Conservation (phyloP, 1,140 invertebrate species). For the Lethocerus indicus region DNA sequence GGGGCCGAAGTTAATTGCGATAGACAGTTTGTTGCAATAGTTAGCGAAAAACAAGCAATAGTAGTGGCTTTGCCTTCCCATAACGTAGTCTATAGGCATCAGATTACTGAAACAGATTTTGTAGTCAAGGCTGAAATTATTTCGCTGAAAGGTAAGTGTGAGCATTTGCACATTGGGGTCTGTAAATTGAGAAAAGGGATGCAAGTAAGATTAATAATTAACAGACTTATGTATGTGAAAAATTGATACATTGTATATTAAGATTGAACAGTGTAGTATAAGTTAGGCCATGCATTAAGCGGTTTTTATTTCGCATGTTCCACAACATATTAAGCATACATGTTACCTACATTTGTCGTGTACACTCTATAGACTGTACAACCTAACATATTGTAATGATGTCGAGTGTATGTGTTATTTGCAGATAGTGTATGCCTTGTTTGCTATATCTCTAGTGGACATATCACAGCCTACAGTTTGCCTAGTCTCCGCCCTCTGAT, state of each 20-base stretch:
- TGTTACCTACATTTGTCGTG: too few species aligned
- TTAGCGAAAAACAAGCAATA: conserved; percentile 87
- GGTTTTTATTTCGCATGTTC: too few species aligned
- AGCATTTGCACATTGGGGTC: too few species aligned
- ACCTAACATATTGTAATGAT: too few species aligned
- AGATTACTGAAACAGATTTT: conserved; percentile 72
- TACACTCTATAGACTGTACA: too few species aligned
- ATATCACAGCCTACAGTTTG: conserved; percentile 79
- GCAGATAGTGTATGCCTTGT: conserved; percentile 86
- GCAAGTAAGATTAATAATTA: too few species aligned
- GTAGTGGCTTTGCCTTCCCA: conserved; percentile 88
- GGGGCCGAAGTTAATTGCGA: conserved; percentile 39
- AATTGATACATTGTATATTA: too few species aligned
- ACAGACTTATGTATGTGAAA: too few species aligned
- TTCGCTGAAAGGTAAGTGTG: conserved; percentile 62
- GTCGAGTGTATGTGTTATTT: too few species aligned
- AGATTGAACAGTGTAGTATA: too few species aligned
- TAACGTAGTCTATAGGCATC: conserved; percentile 73
- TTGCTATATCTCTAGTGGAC: conserved; percentile 86
- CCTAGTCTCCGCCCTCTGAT: conserved; percentile 81
- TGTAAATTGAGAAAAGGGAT: too few species aligned
- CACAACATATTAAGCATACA: too few species aligned
- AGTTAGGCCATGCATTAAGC: neutral
- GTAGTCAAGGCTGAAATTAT: conserved; percentile 90
- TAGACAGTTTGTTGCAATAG: conserved; percentile 81